Evolutionary conservation across 92 coral and sea anemone genomes (phyloP), one percentile per base, ranked within the genome.

Genomic region (Palythoa caribaeorum): DNA sequence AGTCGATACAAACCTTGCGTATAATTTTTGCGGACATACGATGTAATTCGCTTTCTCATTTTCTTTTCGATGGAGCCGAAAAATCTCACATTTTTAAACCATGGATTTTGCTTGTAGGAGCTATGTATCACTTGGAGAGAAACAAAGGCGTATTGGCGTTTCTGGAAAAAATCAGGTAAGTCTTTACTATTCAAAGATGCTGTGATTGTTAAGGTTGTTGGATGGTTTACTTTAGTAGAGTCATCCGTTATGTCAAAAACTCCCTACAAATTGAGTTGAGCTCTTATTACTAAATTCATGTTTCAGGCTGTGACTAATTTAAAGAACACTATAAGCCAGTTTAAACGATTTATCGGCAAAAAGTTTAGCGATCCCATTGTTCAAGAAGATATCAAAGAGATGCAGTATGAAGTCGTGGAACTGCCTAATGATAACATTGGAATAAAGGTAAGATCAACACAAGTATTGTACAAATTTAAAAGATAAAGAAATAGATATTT

Each of bases 131-230:
- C 93, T 97, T 51, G 99, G 99, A 35, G 97, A 97, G 53, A 94
- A 91, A 52, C 89, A 93, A 60, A 83, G 99, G 40, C 91, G 88
- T 40, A 90, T 97, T 20, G 99, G 99, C 16, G 89, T 87, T n/a
- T 93, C 96, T 74, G 99, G 96, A 3, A 95, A 92, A 90, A 97
- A 90, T 76, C 99, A 97, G 98, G 99, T 95, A 89, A 39, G 54
- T 48, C n/a, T 35, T 37, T 37, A 17, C 11, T 19, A 79, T 89
- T 4, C 37, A 0, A 17, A 59, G 65, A 15, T 68, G 9, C 73
- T 68, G 37, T 68, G 1, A 28, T 28, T 28, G 28, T 28, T 28
- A 19, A 68, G 73, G 12, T 20, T 14, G 19, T 3, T 59, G 14
- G 13, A 19, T 5, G 2, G 0, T 21, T 19, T 1, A 9, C 16